A percentile compares a stretch with the other conserved stretches of the same genome.
These are phyloP conservation scores for Antedon mediterranea DNA, from an alignment of 53 echinoderm and acorn worm genomes.

Conservation along the genomic window DNA sequence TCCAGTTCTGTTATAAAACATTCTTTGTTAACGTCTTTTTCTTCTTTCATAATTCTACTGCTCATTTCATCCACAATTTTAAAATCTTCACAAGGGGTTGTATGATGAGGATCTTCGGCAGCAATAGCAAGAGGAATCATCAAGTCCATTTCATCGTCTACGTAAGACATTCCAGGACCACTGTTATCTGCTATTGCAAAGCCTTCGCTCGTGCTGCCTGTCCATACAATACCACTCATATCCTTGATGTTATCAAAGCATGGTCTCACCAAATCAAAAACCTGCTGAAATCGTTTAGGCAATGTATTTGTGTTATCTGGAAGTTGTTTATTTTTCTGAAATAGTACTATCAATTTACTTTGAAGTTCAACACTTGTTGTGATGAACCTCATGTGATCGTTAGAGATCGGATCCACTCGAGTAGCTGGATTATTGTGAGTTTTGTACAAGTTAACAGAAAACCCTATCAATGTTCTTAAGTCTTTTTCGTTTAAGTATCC, in stretches of 20 bases:
- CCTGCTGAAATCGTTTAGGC: background rate
- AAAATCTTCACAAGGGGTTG: background rate
- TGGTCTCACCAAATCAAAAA: background rate
- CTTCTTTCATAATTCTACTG: background rate
- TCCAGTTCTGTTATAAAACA: background rate
- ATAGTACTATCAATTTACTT: background rate
- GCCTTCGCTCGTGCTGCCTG: slow-evolving; percentile 8
- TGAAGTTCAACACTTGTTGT: background rate
- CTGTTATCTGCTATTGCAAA: slow-evolving; percentile 3
- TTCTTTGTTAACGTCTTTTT: background rate
- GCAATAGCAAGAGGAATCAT: background rate
- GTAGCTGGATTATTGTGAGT: background rate
- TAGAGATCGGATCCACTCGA: background rate
- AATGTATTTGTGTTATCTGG: background rate
- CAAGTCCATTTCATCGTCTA: slow-evolving; percentile 8
- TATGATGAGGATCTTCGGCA: background rate
- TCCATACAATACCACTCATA: background rate
- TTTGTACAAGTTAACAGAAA: background rate
- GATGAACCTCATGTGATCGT: background rate
- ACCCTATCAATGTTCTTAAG: background rate
- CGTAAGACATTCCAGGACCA: background rate
- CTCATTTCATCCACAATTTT: background rate
- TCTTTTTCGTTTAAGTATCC: background rate
- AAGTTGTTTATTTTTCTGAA: background rate
- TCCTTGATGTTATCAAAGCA: background rate